These are phyloP conservation scores for Zootermopsis nevadensis DNA, from an alignment of 2,888 invertebrate species.

Conservation along the genomic window DNA sequence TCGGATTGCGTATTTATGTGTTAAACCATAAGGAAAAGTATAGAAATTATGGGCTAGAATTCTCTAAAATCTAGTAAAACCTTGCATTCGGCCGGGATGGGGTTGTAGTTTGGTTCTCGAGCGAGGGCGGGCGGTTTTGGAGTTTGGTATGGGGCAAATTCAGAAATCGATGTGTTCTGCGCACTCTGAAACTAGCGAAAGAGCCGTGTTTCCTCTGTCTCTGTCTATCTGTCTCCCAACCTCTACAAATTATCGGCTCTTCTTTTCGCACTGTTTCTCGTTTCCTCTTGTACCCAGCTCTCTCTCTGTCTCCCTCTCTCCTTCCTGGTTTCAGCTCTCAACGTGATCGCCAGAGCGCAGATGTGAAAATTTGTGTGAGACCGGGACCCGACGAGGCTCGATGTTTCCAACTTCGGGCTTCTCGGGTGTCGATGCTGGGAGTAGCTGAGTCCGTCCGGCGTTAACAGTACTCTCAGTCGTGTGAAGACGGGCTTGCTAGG, in stretches of 20 bases:
- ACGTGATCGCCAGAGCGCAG: not conserved
- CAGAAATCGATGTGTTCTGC: slow-evolving; percentile 12
- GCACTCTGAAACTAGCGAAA: not conserved
- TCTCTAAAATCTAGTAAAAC: not conserved
- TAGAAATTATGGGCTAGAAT: not conserved
- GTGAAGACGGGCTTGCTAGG: not conserved
- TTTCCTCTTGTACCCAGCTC: not conserved
- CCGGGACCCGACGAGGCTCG: not conserved
- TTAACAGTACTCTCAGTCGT: not conserved
- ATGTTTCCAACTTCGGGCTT: slow-evolving; percentile 7
- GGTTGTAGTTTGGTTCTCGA: not conserved
- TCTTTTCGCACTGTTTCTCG: not conserved
- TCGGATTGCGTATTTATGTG: not conserved
- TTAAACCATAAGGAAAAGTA: not conserved
- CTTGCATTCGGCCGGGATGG: not conserved
- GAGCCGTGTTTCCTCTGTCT: not conserved
- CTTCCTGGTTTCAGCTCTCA: not conserved
- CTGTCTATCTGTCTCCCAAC: not conserved
- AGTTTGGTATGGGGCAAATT: not conserved
- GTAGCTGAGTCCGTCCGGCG: not conserved
- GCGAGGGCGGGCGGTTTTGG: not conserved
- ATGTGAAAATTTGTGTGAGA: not conserved
- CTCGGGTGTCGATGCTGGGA: slow-evolving; percentile 8
- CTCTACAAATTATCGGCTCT: not conserved
- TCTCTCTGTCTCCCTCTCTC: not conserved